Evolutionary conservation across 1,140 invertebrate species (phyloP).

Genomic region (Atta cephalotes): DNA sequence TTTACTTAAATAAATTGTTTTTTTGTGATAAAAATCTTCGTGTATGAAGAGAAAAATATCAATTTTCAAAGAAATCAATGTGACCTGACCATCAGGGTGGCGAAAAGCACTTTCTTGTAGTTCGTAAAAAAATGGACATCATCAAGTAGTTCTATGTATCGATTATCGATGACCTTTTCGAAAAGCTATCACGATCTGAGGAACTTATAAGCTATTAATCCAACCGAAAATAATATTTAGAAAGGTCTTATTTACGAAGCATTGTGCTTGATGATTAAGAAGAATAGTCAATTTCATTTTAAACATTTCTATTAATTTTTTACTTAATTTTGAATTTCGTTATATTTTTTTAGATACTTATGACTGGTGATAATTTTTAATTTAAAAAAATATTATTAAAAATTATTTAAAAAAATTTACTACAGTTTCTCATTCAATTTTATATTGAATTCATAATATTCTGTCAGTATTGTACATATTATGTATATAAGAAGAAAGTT

Average conservation of each 20-base stretch:
- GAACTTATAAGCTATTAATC: conserved; percentile 48
- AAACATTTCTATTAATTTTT: not conserved
- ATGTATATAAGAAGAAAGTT: not conserved
- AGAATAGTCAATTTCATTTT: not conserved
- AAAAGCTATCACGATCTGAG: conserved; percentile 42
- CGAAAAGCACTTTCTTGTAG: conserved; percentile 18
- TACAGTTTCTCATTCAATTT: not conserved
- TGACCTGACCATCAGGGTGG: conserved; percentile 1
- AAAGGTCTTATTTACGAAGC: not conserved
- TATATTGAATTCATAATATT: not conserved
- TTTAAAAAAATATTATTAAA: not conserved
- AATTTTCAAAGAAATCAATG: conserved; percentile 50
- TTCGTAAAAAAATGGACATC: conserved; percentile 29
- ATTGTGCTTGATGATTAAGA: not conserved
- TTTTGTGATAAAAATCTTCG: conserved; percentile 2
- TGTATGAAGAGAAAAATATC: conserved; percentile 8
- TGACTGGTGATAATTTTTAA: not conserved
- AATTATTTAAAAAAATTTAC: not conserved
- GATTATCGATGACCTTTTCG: conserved; percentile 51
- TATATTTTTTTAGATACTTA: conserved; percentile 9
- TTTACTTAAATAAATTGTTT: not conserved
- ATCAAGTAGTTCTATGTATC: conserved; percentile 12
- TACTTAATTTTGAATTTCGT: not conserved
- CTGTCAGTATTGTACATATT: not conserved
- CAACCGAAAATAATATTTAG: conserved; percentile 20